Percentiles rank a stretch among this genome's conserved stretches.
Evolutionary conservation across 53 echinoderm and acorn worm species (phyloP).

Genomic region (Paracentrotus lividus): DNA sequence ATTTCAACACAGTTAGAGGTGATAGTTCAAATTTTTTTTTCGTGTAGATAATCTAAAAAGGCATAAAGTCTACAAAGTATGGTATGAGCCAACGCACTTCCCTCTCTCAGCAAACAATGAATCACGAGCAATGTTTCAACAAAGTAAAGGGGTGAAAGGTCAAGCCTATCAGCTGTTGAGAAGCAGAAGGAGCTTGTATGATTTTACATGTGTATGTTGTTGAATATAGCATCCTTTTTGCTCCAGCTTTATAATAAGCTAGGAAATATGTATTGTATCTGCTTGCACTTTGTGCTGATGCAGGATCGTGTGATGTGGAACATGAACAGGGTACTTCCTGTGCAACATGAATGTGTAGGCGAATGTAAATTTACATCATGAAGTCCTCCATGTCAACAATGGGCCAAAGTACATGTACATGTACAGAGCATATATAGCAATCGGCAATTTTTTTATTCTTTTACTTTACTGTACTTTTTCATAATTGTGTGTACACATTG

Average conservation of each 20-base stretch:
- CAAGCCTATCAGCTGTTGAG: slow-evolving; percentile 10
- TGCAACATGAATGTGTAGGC: background rate
- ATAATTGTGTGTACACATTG: background rate
- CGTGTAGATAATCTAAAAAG: too few species aligned
- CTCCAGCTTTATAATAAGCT: too few species aligned
- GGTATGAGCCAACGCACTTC: too few species aligned
- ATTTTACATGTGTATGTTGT: too few species aligned
- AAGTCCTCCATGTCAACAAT: background rate
- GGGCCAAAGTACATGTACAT: background rate
- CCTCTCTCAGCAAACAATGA: too few species aligned
- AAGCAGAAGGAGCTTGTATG: too few species aligned
- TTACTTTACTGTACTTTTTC: background rate
- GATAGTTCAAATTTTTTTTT: too few species aligned
- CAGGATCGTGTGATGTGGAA: background rate
- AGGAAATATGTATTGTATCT: too few species aligned
- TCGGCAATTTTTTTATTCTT: background rate
- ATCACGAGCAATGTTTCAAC: background rate
- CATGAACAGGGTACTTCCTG: slow-evolving; percentile 3
- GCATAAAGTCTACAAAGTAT: too few species aligned
- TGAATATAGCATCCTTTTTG: too few species aligned
- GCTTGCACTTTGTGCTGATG: slow-evolving; percentile 30
- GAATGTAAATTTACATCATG: background rate
- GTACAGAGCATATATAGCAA: background rate
- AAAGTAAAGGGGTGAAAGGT: background rate
- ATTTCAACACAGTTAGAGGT: too few species aligned